Percentiles rank a stretch among this genome's conserved stretches.
phyloP scores from a whole-genome alignment of 2,797 vertebrate genomes.

The Acropternis orthonyx region DNA sequence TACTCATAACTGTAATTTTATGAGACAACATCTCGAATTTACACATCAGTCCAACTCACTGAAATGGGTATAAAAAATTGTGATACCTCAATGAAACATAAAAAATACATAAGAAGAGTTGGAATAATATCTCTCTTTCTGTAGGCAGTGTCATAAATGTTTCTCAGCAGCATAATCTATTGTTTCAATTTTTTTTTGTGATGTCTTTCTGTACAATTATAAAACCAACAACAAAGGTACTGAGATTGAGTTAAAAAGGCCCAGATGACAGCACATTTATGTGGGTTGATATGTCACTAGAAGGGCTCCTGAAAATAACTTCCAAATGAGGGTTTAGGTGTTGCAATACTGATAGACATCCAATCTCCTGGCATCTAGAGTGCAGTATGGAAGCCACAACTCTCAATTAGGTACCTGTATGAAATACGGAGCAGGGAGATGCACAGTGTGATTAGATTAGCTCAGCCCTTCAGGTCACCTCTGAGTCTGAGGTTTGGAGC shows the following conservation, averaged over 20 bases:
- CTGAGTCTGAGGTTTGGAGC: not conserved
- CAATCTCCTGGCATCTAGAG: not conserved
- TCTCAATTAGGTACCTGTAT: not conserved
- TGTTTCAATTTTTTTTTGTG: rapidly evolving
- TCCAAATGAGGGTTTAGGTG: not conserved
- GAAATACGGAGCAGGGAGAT: not conserved
- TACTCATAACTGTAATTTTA: not conserved
- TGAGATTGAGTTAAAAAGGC: not conserved
- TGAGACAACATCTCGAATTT: not conserved
- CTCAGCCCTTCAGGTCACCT: not conserved
- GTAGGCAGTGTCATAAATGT: not conserved
- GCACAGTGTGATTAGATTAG: not conserved
- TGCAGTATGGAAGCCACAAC: not conserved
- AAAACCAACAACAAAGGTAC: not conserved
- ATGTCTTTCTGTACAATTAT: not conserved
- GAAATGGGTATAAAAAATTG: not conserved
- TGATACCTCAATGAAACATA: not conserved
- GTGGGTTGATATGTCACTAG: not conserved
- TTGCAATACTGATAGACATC: not conserved
- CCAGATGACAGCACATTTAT: not conserved
- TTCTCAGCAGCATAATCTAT: not conserved
- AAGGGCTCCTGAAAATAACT: not conserved
- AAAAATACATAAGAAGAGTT: not conserved
- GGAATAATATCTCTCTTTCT: not conserved
- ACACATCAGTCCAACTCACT: not conserved